Conservation (phyloP, 2,888 invertebrate genomes). For the Oligia fasciuncula region DNA sequence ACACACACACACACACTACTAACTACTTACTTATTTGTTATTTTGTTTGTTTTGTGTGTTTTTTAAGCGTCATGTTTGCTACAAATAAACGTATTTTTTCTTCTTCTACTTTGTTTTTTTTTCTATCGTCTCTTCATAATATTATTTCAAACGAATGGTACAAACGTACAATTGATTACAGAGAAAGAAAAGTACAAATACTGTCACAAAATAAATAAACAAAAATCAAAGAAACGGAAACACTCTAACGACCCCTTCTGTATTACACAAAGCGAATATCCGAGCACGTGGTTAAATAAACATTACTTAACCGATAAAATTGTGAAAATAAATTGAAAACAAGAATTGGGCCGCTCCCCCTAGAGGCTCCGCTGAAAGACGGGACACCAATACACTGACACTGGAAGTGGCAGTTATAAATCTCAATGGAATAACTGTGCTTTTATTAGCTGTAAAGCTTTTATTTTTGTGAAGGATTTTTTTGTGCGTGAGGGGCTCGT, state of each 20-base stretch:
- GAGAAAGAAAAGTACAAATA: not conserved
- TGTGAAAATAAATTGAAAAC: conserved; percentile 55
- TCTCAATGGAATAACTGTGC: conserved; percentile 11
- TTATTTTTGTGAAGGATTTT: not conserved
- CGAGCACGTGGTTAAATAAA: conserved; percentile 42
- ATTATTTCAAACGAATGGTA: not conserved
- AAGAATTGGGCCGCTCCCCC: conserved; percentile 50
- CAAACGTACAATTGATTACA: conserved; percentile 1
- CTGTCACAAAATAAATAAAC: not conserved
- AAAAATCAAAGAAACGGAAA: conserved; percentile 19
- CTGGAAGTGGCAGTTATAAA: conserved; percentile 31
- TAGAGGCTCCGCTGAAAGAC: conserved; percentile 19
- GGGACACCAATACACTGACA: conserved; percentile 11
- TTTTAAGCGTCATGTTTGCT: too few relatives aligned
- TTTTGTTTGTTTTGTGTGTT: too few relatives aligned
- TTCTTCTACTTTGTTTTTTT: not conserved
- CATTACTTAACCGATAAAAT: conserved; percentile 50
- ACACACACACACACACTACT: too few relatives aligned
- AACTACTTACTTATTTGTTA: too few relatives aligned
- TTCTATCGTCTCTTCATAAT: not conserved
- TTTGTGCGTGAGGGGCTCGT: too few relatives aligned
- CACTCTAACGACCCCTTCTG: not conserved
- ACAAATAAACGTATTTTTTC: too few relatives aligned
- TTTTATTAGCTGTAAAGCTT: not conserved
- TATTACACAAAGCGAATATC: conserved; percentile 17